A percentile compares a stretch with the other conserved stretches of the same genome.
Conservation (phyloP, 2,797 vertebrate genomes). For the Chelmon rostratus region DNA sequence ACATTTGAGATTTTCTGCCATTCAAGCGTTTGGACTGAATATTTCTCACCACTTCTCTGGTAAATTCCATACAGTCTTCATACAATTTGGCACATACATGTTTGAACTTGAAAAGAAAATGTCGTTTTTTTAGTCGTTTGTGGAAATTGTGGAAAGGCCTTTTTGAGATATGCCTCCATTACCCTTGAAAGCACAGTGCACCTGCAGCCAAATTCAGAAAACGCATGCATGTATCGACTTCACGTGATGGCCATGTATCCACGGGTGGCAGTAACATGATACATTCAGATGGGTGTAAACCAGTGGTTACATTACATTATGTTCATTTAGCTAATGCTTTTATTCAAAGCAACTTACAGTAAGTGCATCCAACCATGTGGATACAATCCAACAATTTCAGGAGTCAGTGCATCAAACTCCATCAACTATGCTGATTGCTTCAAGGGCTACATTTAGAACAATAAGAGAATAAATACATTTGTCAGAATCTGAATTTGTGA, state of each 20-base stretch:
- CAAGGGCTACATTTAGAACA: no score
- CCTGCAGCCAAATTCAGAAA: slow-evolving; percentile 6
- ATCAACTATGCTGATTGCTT: no score
- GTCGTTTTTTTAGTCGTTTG: no score
- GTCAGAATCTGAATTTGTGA: background rate
- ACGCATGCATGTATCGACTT: background rate
- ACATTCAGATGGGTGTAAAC: background rate
- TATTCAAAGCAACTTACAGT: background rate
- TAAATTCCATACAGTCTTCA: no score
- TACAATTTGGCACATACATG: no score
- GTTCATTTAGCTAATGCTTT: background rate
- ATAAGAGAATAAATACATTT: background rate
- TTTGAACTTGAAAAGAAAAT: no score
- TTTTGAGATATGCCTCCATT: background rate
- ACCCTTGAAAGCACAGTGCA: background rate
- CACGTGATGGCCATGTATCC: background rate
- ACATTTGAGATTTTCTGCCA: no score
- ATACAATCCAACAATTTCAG: no score
- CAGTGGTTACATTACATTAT: background rate
- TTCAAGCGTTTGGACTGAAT: no score
- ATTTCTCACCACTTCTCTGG: no score
- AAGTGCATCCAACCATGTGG: background rate
- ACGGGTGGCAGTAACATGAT: no score
- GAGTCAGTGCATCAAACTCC: no score
- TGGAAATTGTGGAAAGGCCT: background rate